Conservation (phyloP, 2,797 vertebrate genomes). For the Alfaro cultratus region DNA sequence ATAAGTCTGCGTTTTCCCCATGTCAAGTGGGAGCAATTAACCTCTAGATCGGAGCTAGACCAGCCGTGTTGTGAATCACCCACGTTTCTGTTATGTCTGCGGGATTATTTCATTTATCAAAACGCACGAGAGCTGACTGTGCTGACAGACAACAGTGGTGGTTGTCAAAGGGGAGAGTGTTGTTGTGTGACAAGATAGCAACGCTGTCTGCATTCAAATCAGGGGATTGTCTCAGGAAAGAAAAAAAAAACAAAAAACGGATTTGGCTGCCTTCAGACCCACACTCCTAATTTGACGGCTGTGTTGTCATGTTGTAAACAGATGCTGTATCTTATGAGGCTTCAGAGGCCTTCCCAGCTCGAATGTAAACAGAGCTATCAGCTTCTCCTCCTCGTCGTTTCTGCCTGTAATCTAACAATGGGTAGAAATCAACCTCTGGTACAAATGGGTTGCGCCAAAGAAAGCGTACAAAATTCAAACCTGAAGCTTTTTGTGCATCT, state of each 20-base stretch:
- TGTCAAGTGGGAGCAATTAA: neutral
- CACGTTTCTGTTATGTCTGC: neutral
- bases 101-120: neutral
- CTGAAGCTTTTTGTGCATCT: neutral
- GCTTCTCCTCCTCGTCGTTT: conserved; percentile 14
- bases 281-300: conserved; percentile 3
- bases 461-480: neutral
- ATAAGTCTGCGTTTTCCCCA: neutral
- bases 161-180: neutral
- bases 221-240: conserved; percentile 2
- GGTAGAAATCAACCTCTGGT: neutral
- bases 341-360: conserved; percentile 4
- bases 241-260: neutral
- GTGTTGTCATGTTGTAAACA: conserved; percentile 12
- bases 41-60: neutral
- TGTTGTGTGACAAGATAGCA: neutral
- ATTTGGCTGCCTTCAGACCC: neutral
- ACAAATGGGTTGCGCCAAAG: conserved; percentile 40
- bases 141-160: conserved; percentile 4
- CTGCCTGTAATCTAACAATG: neutral
- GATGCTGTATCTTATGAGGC: conserved; percentile 12
- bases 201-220: conserved; percentile 4
- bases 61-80: neutral
- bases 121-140: conserved; percentile 2
- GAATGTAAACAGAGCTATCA: conserved; percentile 35